Evolutionary conservation across 2,113 vertebrate genomes (phyloP).

Genomic region (Acinonyx jubatus): DNA sequence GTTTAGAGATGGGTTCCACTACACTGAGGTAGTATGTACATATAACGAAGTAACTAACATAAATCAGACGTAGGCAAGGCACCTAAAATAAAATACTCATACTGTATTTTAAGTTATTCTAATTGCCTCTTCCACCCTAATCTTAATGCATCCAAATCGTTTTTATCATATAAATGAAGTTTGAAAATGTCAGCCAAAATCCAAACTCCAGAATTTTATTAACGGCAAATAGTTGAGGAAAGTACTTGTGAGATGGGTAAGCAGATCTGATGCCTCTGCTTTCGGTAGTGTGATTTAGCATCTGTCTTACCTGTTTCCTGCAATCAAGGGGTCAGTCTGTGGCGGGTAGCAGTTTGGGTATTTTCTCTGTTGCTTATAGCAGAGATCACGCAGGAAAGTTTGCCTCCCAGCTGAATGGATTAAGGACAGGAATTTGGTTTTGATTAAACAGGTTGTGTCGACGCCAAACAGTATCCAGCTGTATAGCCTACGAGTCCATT

Average conservation of each 20-base stretch:
- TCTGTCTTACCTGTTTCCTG: background rate
- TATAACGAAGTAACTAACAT: background rate
- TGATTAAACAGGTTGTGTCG: slow-evolving; percentile 27
- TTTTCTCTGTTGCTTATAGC: background rate
- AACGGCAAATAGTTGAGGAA: slow-evolving; percentile 52
- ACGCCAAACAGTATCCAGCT: slow-evolving; percentile 34
- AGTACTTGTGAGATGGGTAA: background rate
- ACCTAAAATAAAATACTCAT: slow-evolving; percentile 61
- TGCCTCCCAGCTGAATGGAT: slow-evolving; percentile 42
- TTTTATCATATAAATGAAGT: slow-evolving; percentile 71
- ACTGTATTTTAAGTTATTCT: slow-evolving; percentile 72
- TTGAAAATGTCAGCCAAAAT: slow-evolving; percentile 79
- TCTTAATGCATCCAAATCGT: slow-evolving; percentile 68
- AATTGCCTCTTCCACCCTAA: slow-evolving; percentile 56
- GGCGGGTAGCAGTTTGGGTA: background rate
- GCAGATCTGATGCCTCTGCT: background rate
- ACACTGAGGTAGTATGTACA: background rate
- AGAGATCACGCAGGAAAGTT: background rate
- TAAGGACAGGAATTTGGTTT: slow-evolving; percentile 55
- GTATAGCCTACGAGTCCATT: background rate
- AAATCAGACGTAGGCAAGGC: slow-evolving; percentile 50
- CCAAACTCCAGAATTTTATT: slow-evolving; percentile 70
- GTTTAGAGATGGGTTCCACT: background rate
- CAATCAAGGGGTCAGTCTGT: background rate
- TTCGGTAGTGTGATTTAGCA: background rate